Evolutionary conservation across 2,113 vertebrate genomes (phyloP).

Genomic region (Octodon degus): DNA sequence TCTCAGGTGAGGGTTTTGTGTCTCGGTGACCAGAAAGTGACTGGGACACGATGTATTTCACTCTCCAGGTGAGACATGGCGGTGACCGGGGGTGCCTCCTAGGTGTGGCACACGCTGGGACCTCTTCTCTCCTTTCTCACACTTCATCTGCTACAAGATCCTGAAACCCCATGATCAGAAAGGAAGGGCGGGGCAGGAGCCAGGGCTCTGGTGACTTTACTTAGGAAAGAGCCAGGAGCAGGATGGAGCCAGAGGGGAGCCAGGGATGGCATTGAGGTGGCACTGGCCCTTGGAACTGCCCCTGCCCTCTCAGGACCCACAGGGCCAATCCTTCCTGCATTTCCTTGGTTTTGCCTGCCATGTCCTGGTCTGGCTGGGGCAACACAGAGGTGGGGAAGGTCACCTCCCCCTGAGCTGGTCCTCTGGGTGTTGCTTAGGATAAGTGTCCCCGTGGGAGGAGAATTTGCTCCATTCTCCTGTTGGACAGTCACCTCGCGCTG

Average conservation of each 20-base stretch:
- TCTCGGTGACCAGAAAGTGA: not conserved
- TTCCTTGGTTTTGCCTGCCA: not conserved
- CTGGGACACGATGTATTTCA: not conserved
- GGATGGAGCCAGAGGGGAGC: not conserved
- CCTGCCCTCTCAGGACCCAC: no score
- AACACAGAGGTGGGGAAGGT: not conserved
- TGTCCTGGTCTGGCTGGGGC: not conserved
- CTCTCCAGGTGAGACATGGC: not conserved
- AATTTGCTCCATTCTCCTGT: not conserved
- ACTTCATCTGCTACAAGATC: not conserved
- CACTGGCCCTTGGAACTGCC: rapidly evolving
- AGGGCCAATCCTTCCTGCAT: rapidly evolving
- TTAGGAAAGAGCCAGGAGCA: not conserved
- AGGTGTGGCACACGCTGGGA: rapidly evolving
- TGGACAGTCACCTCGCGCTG: not conserved
- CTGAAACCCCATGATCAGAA: not conserved
- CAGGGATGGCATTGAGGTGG: rapidly evolving
- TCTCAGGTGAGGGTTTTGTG: not conserved
- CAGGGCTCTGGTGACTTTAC: not conserved
- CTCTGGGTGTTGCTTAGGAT: not conserved
- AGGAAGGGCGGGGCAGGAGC: not conserved
- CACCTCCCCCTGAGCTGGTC: rapidly evolving
- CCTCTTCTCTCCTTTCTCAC: not conserved
- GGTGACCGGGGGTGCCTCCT: not conserved
- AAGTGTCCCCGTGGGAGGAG: not conserved